These are phyloP conservation scores for Phaethon lepturus DNA, from an alignment of 2,113 vertebrate genomes.

Conservation along the genomic window DNA sequence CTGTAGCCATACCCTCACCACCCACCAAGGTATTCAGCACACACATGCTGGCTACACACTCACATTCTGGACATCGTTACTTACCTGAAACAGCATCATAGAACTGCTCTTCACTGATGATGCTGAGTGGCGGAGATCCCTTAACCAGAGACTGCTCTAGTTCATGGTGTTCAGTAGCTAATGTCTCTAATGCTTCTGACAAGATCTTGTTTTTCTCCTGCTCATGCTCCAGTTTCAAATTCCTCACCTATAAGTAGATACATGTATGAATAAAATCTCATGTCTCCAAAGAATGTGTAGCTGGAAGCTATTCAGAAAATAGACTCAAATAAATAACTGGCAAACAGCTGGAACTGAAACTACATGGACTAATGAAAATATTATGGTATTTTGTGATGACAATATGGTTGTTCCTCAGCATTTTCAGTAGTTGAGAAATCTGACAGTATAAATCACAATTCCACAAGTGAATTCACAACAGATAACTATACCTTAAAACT, in stretches of 20 bases:
- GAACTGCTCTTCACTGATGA: constrained; percentile 89
- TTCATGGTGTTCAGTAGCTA: constrained; percentile 87
- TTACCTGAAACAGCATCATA: constrained; percentile 93
- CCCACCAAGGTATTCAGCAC: background rate
- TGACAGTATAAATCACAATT: background rate
- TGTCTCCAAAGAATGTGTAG: constrained; percentile 37
- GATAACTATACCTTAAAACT: background rate
- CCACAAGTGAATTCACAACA: background rate
- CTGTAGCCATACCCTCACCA: background rate
- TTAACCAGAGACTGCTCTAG: constrained; percentile 83
- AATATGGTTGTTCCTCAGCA: background rate
- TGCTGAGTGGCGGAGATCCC: constrained; percentile 78
- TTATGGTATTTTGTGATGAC: background rate
- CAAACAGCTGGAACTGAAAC: constrained; percentile 53
- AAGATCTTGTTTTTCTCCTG: constrained; percentile 94
- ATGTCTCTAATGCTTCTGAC: constrained; percentile 88
- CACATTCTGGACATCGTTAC: background rate
- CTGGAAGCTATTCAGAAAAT: constrained; percentile 49
- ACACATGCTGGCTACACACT: background rate
- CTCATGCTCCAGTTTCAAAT: constrained; percentile 91
- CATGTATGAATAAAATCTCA: constrained; percentile 72
- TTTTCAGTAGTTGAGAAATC: background rate
- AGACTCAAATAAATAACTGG: constrained; percentile 40
- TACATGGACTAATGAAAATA: constrained; percentile 8
- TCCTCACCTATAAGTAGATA: constrained; percentile 86